These are phyloP conservation scores for Huso huso DNA, from an alignment of 2,797 vertebrate species.

Conservation along the genomic window DNA sequence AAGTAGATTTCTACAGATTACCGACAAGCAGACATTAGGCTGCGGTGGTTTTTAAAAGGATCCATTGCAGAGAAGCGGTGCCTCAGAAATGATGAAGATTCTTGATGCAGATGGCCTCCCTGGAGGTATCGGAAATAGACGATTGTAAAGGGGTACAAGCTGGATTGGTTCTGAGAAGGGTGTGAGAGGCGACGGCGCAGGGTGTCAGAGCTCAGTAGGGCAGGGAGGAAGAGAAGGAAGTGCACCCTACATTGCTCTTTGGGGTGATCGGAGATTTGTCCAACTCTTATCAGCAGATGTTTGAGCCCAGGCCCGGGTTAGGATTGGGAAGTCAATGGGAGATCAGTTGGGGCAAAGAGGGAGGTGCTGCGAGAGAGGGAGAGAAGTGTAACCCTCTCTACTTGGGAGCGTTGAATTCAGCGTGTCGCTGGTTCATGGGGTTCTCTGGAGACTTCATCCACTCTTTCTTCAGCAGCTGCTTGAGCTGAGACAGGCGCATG, in stretches of 20 bases:
- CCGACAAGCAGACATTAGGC: too few relatives aligned
- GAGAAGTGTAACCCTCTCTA: conserved; percentile 39
- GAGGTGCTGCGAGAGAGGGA: not conserved
- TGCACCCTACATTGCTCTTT: not conserved
- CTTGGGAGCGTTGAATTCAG: conserved; percentile 70
- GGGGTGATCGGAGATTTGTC: not conserved
- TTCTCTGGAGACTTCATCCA: conserved; percentile 91
- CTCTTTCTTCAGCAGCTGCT: conserved; percentile 85
- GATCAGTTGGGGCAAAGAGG: conserved; percentile 26
- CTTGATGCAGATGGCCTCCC: too few relatives aligned
- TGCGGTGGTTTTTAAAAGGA: too few relatives aligned
- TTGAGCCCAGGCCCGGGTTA: conserved; percentile 12
- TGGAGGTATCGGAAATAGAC: too few relatives aligned
- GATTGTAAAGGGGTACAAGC: too few relatives aligned
- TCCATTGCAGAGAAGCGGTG: too few relatives aligned
- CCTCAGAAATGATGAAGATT: too few relatives aligned
- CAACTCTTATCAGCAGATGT: not conserved
- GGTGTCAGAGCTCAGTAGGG: too few relatives aligned
- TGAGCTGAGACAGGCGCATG: conserved; percentile 90
- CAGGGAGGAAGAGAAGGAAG: not conserved
- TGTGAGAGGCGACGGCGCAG: too few relatives aligned
- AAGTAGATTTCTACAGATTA: too few relatives aligned
- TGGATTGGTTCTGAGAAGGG: too few relatives aligned
- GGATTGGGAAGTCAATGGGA: conserved; percentile 21
- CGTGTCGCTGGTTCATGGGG: conserved; percentile 82